Evolutionary conservation across 2,888 invertebrate genomes (phyloP), one percentile per base, ranked within the genome.

Genomic region (Acronicta alni): DNA sequence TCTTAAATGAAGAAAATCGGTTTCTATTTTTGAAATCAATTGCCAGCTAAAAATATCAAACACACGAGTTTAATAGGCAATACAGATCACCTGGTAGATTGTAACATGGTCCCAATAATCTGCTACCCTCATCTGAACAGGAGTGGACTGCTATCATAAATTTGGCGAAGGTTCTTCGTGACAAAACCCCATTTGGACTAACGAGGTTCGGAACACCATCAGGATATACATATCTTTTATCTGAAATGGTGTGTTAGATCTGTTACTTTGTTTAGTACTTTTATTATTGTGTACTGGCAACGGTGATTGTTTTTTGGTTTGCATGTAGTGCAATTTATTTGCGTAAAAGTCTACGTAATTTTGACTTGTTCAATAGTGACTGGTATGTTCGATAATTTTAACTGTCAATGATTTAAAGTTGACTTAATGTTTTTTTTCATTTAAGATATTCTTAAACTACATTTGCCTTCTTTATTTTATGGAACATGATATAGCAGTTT

Each of bases 171-270:
- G 75, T 72, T 77, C 76, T 84, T 84, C 84, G 84, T 84, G 84
- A 85, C 85, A 84, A 84, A 83, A 67, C 74, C 66, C 81, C 82
- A 83, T 84, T 84, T 74, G 51, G 57, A 23, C 68, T 77, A 81
- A 81, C 79, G 75, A 79, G 73, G 57, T 18, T 52, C 43, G 14
- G 43, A 56, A 77, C 76, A 75, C 53, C 80, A 82, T 81, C 81
- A 75, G 49, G 57, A 62, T 51, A 54, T 51, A 63, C 69, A 68
- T 82, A 82, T 82, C 77, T 67, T 57, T 57, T 72, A 83, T 82
- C 83, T 79, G 52, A 53, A 83, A 80, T 82, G 82, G 75, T 53
- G 65, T 70, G 72, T 75, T 65, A 72, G 80, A 77, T 64, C 43
- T 42, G 45, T 46, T 32, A 46, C 41, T 67, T 51, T 54, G 74